These are phyloP conservation scores for Phalacrocorax aristotelis DNA, from an alignment of 2,113 vertebrate species.

Conservation along the genomic window DNA sequence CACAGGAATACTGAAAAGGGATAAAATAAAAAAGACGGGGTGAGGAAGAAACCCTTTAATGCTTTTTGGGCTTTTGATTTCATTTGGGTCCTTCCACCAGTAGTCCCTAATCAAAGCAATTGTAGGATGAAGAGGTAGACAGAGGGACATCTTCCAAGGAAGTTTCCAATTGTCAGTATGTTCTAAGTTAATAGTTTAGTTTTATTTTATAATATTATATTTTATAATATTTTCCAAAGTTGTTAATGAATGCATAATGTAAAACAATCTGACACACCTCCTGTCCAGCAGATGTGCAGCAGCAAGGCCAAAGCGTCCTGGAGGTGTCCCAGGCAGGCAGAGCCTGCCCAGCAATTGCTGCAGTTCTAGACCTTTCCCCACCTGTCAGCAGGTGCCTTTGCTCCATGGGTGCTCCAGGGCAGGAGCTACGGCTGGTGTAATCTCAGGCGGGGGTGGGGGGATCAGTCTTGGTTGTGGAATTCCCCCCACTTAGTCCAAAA, in stretches of 20 bases:
- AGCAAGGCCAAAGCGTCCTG: background rate
- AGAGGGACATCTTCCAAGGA: background rate
- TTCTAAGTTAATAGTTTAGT: background rate
- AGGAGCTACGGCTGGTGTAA: background rate
- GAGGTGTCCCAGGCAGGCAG: background rate
- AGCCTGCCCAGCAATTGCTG: background rate
- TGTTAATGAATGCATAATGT: background rate
- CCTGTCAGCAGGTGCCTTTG: background rate
- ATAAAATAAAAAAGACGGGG: background rate
- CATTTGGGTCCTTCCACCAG: background rate
- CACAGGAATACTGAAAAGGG: conserved; percentile 31
- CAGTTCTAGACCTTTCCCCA: background rate
- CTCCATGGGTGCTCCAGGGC: background rate
- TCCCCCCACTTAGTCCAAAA: background rate
- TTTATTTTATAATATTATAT: too few relatives aligned
- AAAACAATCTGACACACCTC: background rate
- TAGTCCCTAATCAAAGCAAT: background rate
- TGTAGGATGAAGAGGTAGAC: background rate
- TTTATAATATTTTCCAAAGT: background rate
- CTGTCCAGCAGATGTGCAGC: background rate
- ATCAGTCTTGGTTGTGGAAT: background rate
- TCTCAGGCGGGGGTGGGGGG: rapidly evolving
- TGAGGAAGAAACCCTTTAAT: background rate
- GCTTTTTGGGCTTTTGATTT: background rate
- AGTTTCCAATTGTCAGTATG: background rate